Evolutionary conservation across 1,140 invertebrate species (phyloP), one percentile per base, ranked within the genome.

Genomic region (Pogonomyrmex californicus): DNA sequence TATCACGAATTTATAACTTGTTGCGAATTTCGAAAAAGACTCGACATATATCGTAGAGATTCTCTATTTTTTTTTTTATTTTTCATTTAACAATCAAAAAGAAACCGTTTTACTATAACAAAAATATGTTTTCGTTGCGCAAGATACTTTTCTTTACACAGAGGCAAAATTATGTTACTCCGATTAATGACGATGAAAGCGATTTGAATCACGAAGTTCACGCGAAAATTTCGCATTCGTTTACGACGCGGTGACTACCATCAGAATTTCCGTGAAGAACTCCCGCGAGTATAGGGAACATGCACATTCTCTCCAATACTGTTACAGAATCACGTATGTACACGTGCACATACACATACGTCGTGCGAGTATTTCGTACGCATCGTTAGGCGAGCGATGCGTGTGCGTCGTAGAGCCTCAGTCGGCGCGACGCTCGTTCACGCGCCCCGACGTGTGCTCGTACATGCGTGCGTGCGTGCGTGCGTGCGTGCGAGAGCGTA

Each of bases 381-480:
- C 88, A 54, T 89, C 71, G 88, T 88, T 85, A 86, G 58, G 51
- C 65, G 66, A 70, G 65, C 41, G 82, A 71, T 51, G 85, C 87
- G 82, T 88, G 81, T 60, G 88, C 82, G 81, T 65, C 60, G 58
- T 83, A n/a, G n/a, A 54, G 76, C 51, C 88, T 76, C 60, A 85
- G 49, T 44, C 68, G 54, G 54, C n/a, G n/a, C n/a, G n/a, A n/a
- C 12, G 62, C 51, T 47, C 41, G 81, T 87, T 71, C 66, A 62
- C 65, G 78, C 81, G 88, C 44, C 17, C 56, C 38, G 70, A 6
- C 56, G 36, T n/a, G 41, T 36, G 49, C 41, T 44, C 60, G 81
- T 86, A 62, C 70, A 70, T 68, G 75, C 79, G 88, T 86, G 70
- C 68, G 79, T 86, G 54, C 76, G n/a, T 83, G 83, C 75, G 10